Percentiles rank a stretch among this genome's conserved stretches.
phyloP scores from a whole-genome alignment of 1,140 invertebrate species.

The Temnothorax longispinosus region DNA sequence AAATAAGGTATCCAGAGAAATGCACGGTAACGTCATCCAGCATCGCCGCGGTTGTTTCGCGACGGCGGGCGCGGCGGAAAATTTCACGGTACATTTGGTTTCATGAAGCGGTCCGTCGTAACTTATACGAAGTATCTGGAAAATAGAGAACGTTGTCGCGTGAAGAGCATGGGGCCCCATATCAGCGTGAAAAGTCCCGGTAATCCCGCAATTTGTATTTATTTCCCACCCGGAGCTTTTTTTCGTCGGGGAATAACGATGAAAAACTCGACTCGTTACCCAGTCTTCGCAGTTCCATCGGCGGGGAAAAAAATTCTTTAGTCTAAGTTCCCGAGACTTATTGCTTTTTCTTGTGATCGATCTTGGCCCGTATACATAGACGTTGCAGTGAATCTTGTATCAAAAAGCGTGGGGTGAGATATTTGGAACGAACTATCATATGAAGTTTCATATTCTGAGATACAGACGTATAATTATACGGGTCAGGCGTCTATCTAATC shows the following conservation, averaged over 20 bases:
- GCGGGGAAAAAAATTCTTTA: slow-evolving; percentile 79
- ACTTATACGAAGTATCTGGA: slow-evolving; percentile 79
- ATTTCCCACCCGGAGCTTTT: slow-evolving; percentile 82
- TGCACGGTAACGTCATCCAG: slow-evolving; percentile 26
- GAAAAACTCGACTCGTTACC: slow-evolving; percentile 83
- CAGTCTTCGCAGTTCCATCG: slow-evolving; percentile 70
- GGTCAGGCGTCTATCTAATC: neutral
- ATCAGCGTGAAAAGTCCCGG: slow-evolving; percentile 78
- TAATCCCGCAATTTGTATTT: slow-evolving; percentile 87
- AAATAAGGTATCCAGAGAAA: slow-evolving; percentile 43
- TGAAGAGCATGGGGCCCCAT: slow-evolving; percentile 73
- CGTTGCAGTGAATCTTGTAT: slow-evolving; percentile 5
- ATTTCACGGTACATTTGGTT: slow-evolving; percentile 61
- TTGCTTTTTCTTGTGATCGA: slow-evolving; percentile 44
- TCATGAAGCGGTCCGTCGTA: slow-evolving; percentile 70
- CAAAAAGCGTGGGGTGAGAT: neutral
- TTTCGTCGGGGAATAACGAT: slow-evolving; percentile 81
- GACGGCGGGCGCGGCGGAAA: neutral
- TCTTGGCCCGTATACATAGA: slow-evolving; percentile 3
- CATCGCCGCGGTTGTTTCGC: slow-evolving; percentile 50
- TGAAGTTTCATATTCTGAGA: neutral
- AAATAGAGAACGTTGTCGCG: slow-evolving; percentile 79
- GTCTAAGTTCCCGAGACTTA: slow-evolving; percentile 69
- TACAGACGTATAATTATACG: neutral
- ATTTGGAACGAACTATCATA: neutral